Conservation (phyloP, 2,113 vertebrate species). For the Nesoenas mayeri region DNA sequence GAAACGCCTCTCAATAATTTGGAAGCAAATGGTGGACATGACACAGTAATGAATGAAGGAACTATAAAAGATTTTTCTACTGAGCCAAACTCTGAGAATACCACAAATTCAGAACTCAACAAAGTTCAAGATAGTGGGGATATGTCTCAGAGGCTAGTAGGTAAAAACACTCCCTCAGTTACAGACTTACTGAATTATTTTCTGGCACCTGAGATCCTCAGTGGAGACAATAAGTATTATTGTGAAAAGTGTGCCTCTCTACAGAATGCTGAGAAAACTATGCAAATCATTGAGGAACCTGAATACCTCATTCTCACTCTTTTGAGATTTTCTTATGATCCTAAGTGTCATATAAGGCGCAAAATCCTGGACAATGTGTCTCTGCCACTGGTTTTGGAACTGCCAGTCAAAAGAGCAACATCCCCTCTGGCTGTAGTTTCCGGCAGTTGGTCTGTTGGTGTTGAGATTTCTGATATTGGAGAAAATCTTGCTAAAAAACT, state of each 20-base stretch:
- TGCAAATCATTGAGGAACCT: conserved; percentile 90
- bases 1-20: conserved; percentile 23
- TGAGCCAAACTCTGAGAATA: conserved; percentile 48
- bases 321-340: conserved; percentile 94
- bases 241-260: conserved; percentile 93
- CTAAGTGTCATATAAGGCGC: conserved; percentile 91
- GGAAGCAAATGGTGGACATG: conserved; percentile 42
- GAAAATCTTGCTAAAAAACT: conserved; percentile 96
- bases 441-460: conserved; percentile 74
- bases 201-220: conserved; percentile 93
- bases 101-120: conserved; percentile 31
- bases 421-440: conserved; percentile 63
- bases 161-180: conserved; percentile 81
- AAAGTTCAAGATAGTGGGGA: conserved; percentile 45
- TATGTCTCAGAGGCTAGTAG: conserved; percentile 69
- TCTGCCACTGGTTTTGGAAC: conserved; percentile 85
- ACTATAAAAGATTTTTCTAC: conserved; percentile 19
- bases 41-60: conserved; percentile 44
- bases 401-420: conserved; percentile 82
- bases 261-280: conserved; percentile 93
- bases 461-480: conserved; percentile 84
- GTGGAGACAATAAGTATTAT: conserved; percentile 95
- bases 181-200: conserved; percentile 95
- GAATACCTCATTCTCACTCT: conserved; percentile 98
- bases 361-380: conserved; percentile 96